These are phyloP conservation scores for Plotosus lineatus DNA, from an alignment of 2,113 vertebrate genomes.

Conservation along the genomic window DNA sequence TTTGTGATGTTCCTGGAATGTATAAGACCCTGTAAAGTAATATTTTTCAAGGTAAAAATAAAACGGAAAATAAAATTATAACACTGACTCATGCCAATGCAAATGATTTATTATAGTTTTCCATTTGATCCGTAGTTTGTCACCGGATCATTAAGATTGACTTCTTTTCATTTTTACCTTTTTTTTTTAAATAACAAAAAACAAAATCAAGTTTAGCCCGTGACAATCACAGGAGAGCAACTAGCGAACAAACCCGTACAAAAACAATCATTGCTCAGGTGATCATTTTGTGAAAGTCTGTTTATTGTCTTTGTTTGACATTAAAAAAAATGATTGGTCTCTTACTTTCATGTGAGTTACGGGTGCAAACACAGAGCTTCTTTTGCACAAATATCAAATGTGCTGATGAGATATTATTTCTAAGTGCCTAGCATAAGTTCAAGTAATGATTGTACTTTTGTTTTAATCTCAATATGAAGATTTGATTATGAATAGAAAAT, in stretches of 20 bases:
- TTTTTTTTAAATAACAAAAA: not conserved
- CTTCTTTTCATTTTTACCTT: not conserved
- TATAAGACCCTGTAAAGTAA: not conserved
- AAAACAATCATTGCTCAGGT: not conserved
- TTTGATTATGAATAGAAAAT: conserved; percentile 12
- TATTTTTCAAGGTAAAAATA: not conserved
- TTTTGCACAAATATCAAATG: not conserved
- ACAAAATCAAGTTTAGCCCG: conserved; percentile 1
- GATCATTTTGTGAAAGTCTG: not conserved
- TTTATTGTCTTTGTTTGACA: not conserved
- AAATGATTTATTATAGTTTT: conserved; percentile 65
- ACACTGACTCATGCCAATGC: conserved; percentile 55
- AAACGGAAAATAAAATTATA: not conserved
- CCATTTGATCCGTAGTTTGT: conserved; percentile 56
- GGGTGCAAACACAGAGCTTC: not conserved
- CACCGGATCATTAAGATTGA: conserved; percentile 20
- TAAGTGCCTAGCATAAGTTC: not conserved
- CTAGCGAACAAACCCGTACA: conserved; percentile 20
- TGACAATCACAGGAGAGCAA: conserved; percentile 22
- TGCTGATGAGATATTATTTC: not conserved
- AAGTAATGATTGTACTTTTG: not conserved
- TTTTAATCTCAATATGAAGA: not conserved
- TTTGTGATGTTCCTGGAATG: not conserved
- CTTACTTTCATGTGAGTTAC: not conserved
- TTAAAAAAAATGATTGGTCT: not conserved